These are phyloP conservation scores for Myotis brandtii DNA, from an alignment of 2,113 vertebrate species.

Conservation along the genomic window DNA sequence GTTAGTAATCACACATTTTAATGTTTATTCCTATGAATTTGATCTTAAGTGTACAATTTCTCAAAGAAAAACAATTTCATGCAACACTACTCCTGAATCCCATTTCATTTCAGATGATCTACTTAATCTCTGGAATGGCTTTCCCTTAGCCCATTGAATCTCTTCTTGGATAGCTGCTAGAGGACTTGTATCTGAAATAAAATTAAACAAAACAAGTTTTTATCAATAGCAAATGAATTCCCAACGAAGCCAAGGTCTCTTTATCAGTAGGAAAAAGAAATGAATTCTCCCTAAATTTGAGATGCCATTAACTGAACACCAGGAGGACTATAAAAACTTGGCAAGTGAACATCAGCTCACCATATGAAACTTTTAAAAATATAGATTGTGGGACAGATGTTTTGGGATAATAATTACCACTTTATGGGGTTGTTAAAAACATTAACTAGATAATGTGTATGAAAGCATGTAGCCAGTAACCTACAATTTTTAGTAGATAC, in stretches of 20 bases:
- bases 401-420: not conserved
- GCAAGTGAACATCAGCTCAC: not conserved
- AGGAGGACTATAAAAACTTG: not conserved
- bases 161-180: not conserved
- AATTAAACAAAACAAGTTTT: not conserved
- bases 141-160: not conserved
- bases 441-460: not conserved
- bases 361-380: slow-evolving; percentile 14
- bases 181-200: slow-evolving; percentile 1
- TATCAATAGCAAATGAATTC: slow-evolving; percentile 10
- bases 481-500: not conserved
- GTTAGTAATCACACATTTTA: not conserved
- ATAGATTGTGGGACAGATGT: not conserved
- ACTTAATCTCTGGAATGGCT: not conserved
- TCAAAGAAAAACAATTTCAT: not conserved
- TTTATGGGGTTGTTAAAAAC: not conserved
- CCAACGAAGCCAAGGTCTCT: not conserved
- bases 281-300: not conserved
- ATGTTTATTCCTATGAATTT: not conserved
- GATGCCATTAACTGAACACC: not conserved
- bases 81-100: not conserved
- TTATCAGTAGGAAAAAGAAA: slow-evolving; percentile 39
- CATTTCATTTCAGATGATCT: not conserved
- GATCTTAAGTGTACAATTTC: not conserved
- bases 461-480: not conserved